Conservation (phyloP, 1,140 invertebrate genomes). For the Pentalonia nigronervosa region DNA sequence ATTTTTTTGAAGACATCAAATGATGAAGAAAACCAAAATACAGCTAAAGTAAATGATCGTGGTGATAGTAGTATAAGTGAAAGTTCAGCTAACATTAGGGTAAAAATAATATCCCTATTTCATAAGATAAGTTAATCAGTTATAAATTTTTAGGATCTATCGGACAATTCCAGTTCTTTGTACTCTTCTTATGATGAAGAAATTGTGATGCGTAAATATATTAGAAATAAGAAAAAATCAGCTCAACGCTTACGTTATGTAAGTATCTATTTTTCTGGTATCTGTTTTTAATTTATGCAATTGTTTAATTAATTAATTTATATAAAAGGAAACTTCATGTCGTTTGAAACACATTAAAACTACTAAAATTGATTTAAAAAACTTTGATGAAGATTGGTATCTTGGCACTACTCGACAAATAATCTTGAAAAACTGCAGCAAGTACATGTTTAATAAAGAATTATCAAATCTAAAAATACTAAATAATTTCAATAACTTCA, state of each 20-base stretch:
- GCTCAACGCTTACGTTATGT: background rate
- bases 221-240: background rate
- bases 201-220: background rate
- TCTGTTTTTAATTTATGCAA: background rate
- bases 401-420: background rate
- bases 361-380: constrained; percentile 42
- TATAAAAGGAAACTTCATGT: background rate
- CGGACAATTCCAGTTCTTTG: background rate
- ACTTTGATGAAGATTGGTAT: background rate
- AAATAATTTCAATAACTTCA: background rate
- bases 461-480: background rate
- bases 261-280: background rate
- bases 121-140: background rate
- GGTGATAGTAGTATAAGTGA: background rate
- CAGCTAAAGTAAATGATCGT: background rate
- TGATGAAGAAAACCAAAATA: background rate
- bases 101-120: background rate
- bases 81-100: background rate
- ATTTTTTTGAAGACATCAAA: background rate
- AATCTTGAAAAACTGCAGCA: background rate
- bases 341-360: background rate
- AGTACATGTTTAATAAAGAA: background rate
- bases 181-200: background rate
- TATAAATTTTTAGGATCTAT: background rate
- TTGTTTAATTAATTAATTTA: background rate